A percentile compares a stretch with the other conserved stretches of the same genome.
These are phyloP conservation scores for Carapus acus DNA, from an alignment of 2,797 vertebrate species.

Conservation along the genomic window DNA sequence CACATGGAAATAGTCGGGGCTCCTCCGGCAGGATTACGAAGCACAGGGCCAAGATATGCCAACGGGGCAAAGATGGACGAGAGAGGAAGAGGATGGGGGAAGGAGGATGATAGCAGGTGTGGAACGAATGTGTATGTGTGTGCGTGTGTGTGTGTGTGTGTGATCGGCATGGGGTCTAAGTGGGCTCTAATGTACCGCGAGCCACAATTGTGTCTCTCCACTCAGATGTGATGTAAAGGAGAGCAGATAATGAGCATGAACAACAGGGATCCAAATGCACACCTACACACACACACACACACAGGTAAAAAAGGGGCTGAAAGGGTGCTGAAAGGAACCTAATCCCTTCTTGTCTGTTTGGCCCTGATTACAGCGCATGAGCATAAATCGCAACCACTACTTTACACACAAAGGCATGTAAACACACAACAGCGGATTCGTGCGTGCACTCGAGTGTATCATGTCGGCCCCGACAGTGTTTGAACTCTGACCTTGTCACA, in stretches of 20 bases:
- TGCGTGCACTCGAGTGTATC: conserved; percentile 50
- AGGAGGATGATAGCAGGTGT: conserved; percentile 14
- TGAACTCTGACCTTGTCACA: conserved; percentile 75
- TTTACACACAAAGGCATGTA: conserved; percentile 1
- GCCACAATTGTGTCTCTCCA: background rate
- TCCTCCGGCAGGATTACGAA: conserved; percentile 62
- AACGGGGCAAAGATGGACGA: conserved; percentile 51
- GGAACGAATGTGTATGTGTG: conserved; percentile 25
- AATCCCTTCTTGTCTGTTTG: conserved; percentile 64
- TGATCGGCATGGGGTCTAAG: too few relatives aligned
- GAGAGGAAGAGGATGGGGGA: conserved; percentile 34
- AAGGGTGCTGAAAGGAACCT: conserved; percentile 63
- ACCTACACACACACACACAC: conserved; percentile 14
- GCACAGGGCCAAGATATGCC: conserved; percentile 51
- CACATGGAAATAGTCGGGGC: conserved; percentile 70
- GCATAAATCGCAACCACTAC: conserved; percentile 56
- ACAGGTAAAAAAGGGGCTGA: conserved; percentile 29
- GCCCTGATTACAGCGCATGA: conserved; percentile 66
- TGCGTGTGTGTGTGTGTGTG: background rate
- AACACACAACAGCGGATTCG: conserved; percentile 22
- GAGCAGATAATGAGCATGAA: conserved; percentile 25
- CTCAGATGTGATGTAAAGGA: conserved; percentile 26
- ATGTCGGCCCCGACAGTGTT: conserved; percentile 61
- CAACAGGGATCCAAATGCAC: conserved; percentile 13
- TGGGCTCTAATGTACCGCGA: too few relatives aligned